Evolutionary conservation across 1,140 invertebrate species (phyloP), one percentile per base, ranked within the genome.

Genomic region (Pararge aegeria): DNA sequence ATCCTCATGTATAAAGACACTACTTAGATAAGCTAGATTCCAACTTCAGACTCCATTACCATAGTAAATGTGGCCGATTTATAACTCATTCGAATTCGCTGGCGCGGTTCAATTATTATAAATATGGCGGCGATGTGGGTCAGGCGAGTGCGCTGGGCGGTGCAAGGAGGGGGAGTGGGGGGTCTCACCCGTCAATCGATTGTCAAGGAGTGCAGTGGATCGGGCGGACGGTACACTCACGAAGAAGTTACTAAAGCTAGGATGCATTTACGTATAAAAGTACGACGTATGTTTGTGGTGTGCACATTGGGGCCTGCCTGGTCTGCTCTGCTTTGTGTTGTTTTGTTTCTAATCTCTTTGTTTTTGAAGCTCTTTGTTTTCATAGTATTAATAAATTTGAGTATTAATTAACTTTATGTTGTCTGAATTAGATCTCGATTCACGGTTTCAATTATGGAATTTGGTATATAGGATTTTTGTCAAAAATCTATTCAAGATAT

Each of bases 181-280:
- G 76, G 68, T 71, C 79, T 75, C 84, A 80, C 78, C 85, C 86
- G 88, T 89, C 88, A 89, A 89, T 89, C 86, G 85, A 89, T 90
- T 88, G 88, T 89, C 88, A 89, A 89, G 83, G 73, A 82, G 80
- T 82, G 77, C 80, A 80, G 67, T 66, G 63, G 55, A 67, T 62
- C 61, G 66, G 66, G 55, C 64, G 64, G 68, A 63, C 68, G 64
- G 53, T 74, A 74, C 66, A 71, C 66, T 68, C 64, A 61, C 56
- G 68, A 74, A 71, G 64, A 72, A 70, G 56, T 76, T 70, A 63
- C 55, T 60, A 74, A 70, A 46, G 42, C 64, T 69, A 50, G 24
- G 65, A 67, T 74, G 71, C 64, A 72, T 64, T 59, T 64, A 61
- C 63, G 61, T 68, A 68, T 64, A 64, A 62, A 61, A 58, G 20